Evolutionary conservation across 2,888 invertebrate genomes (phyloP), one percentile per base, ranked within the genome.

Genomic region (Gari tellinella): DNA sequence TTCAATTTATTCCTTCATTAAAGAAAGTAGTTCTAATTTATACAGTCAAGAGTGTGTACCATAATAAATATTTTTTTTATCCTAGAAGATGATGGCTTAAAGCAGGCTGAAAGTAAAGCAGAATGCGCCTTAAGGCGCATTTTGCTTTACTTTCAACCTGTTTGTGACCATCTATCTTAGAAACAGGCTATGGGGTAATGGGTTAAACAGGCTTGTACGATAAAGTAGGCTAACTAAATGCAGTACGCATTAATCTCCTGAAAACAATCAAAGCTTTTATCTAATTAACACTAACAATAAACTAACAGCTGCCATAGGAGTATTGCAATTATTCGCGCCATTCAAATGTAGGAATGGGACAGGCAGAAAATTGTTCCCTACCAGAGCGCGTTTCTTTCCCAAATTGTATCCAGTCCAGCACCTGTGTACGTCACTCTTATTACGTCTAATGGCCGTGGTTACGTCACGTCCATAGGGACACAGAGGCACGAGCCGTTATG

Each of bases 381-480:
- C 19, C 5, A 31, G 38, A 19, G 38, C 8, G 23, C n/a, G 4
- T 4, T 43, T 43, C 43, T 19, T 37, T 14, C 19, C 8, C 10
- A 12, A 15, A 12, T 17, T 19, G 38, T 19, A 46, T 48, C 56
- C 55, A 38, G 56, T 66, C 58, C 14, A 53, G 57, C 74, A 79
- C 79, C 79, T 79, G 79, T 64, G 48, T 31, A 49, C 41, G 62
- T 72, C 74, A 64, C 46, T 74, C 69, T 65, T 37, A 58, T 62
- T 56, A 52, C 72, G 61, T 45, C 41, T 49, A 62, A 58, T 65
- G 48, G 52, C 21, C 26, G 57, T 26, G 2, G 43, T 76, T 61
- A 70, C 73, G 78, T 70, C 64, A 73, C 53, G 62, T 69, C 73
- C 62, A 69, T 25, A 41, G 37, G 66, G 78, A 73, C 53, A 69